phyloP scores from a whole-genome alignment of 2,113 vertebrate genomes.

The Hystrix cristata region DNA sequence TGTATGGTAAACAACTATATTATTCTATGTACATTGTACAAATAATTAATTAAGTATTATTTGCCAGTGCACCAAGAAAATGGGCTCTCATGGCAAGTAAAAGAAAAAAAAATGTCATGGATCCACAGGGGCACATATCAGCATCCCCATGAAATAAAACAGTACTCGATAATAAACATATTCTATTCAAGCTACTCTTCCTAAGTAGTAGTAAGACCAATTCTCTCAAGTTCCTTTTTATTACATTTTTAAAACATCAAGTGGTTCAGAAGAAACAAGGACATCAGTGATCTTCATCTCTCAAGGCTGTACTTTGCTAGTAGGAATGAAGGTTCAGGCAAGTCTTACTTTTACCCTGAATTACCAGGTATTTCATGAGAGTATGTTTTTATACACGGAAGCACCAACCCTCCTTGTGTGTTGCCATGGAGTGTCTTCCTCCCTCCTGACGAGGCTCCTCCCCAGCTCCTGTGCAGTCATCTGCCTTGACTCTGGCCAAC shows the following conservation, averaged over 20 bases:
- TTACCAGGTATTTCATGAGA: slow-evolving; percentile 19
- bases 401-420: background rate
- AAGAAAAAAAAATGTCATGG: background rate
- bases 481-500: background rate
- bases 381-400: background rate
- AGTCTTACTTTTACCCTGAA: slow-evolving; percentile 23
- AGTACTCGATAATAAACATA: slow-evolving; percentile 16
- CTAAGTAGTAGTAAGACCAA: slow-evolving; percentile 42
- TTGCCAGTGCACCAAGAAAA: background rate
- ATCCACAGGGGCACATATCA: background rate
- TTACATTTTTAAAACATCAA: slow-evolving; percentile 55
- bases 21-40: background rate
- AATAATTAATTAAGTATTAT: slow-evolving; percentile 21
- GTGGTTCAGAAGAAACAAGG: slow-evolving; percentile 41
- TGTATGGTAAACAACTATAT: background rate
- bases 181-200: slow-evolving; percentile 41
- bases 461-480: background rate
- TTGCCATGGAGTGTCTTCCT: background rate
- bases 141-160: slow-evolving; percentile 34
- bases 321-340: slow-evolving; percentile 25
- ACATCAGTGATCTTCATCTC: slow-evolving; percentile 3
- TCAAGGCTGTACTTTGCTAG: slow-evolving; percentile 42
- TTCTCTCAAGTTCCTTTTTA: slow-evolving; percentile 62
- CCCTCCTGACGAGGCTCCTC: background rate
- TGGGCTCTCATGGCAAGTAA: background rate